Evolutionary conservation across 2,888 invertebrate genomes (phyloP).

Genomic region (Schizotus pectinicornis): DNA sequence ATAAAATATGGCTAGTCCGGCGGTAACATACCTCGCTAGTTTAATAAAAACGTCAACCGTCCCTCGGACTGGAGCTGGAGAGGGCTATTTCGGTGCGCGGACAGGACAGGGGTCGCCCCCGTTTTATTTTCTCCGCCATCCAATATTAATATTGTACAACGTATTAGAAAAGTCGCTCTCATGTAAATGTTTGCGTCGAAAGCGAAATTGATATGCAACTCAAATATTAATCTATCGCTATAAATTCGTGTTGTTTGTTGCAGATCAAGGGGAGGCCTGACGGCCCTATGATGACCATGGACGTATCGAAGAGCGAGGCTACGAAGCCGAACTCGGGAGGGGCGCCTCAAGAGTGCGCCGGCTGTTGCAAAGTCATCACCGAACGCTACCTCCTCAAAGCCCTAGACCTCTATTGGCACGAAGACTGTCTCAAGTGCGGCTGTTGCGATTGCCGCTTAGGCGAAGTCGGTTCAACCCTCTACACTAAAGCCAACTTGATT

Average conservation of each 20-base stretch:
- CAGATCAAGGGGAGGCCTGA: background rate
- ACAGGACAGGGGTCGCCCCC: conserved; percentile 33
- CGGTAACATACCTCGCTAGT: conserved; percentile 35
- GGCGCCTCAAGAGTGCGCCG: conserved; percentile 82
- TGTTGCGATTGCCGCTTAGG: conserved; percentile 97
- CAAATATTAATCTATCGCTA: conserved; percentile 28
- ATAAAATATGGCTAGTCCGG: conserved; percentile 48
- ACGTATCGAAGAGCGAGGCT: conserved; percentile 79
- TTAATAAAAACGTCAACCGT: conserved; percentile 35
- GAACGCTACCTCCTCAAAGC: conserved; percentile 92
- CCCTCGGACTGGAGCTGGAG: conserved; percentile 11
- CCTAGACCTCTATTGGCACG: conserved; percentile 95
- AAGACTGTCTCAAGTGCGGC: conserved; percentile 96
- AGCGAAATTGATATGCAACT: conserved; percentile 32
- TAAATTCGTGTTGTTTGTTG: conserved; percentile 6
- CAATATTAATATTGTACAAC: conserved; percentile 37
- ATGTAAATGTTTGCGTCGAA: conserved; percentile 33
- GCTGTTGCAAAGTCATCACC: conserved; percentile 92
- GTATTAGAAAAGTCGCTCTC: conserved; percentile 35
- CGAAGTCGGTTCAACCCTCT: conserved; percentile 94
- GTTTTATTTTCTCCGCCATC: conserved; percentile 34
- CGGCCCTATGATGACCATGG: conserved; percentile 80
- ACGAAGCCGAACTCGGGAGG: conserved; percentile 58
- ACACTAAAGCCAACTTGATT: conserved; percentile 93
- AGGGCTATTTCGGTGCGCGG: conserved; percentile 18